Evolutionary conservation across 2,888 invertebrate species (phyloP).

Genomic region (Agriopis marginaria): DNA sequence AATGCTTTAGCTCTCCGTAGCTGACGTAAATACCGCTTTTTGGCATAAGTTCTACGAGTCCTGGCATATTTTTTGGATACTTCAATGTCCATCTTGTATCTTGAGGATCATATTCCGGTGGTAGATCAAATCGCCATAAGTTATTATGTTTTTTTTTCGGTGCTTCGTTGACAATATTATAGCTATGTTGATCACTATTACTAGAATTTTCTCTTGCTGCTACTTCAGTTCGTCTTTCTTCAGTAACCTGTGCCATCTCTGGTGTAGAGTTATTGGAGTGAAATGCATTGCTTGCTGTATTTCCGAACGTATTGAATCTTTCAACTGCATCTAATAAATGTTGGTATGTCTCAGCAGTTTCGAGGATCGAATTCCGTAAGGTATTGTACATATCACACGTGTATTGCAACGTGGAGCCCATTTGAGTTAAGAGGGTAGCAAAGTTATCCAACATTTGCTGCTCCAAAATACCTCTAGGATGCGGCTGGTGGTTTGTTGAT

Average conservation of each 20-base stretch:
- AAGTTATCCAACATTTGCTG: constrained; percentile 34
- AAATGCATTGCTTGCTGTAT: neutral
- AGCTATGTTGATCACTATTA: neutral
- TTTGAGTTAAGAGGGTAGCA: constrained; percentile 19
- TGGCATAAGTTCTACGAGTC: constrained; percentile 27
- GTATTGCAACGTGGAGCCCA: constrained; percentile 16
- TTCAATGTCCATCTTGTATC: constrained; percentile 40
- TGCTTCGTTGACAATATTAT: neutral
- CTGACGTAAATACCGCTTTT: constrained; percentile 14
- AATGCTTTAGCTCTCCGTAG: constrained; percentile 4
- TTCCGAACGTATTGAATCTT: neutral
- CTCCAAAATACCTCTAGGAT: constrained; percentile 15
- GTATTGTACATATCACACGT: constrained; percentile 24
- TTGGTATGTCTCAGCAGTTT: constrained; percentile 5
- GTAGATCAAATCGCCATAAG: constrained; percentile 10
- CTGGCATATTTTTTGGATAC: constrained; percentile 24
- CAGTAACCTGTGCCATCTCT: neutral
- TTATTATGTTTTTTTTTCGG: neutral
- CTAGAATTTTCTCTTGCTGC: neutral
- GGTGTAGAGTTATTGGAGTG: neutral
- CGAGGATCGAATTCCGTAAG: constrained; percentile 19
- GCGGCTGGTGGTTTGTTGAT: constrained; percentile 3
- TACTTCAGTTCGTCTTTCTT: neutral
- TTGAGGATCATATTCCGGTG: constrained; percentile 34
- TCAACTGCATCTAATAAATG: neutral